Evolutionary conservation across 92 coral and sea anemone genomes (phyloP).

Genomic region (Umimayanthus chanpuru): DNA sequence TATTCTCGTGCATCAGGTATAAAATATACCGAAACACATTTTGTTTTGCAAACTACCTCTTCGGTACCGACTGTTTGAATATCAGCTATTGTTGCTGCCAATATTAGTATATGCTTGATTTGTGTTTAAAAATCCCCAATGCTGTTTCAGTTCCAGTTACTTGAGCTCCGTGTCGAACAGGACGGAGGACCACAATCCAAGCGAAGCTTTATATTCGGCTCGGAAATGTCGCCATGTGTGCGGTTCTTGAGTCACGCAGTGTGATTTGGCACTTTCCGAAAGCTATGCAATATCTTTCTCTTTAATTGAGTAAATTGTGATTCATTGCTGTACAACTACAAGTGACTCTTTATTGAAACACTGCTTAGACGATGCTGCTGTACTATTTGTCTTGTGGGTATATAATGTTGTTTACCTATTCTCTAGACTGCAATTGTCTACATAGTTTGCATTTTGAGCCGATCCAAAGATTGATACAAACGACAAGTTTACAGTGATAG

Average conservation of each 20-base stretch:
- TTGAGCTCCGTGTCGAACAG: constrained; percentile 19
- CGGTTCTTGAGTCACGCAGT: constrained; percentile 16
- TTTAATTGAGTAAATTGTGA: background rate
- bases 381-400: background rate
- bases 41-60: background rate
- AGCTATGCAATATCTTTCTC: no score
- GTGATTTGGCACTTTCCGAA: constrained; percentile 11
- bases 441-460: background rate
- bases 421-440: background rate
- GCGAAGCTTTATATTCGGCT: constrained; percentile 14
- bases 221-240: constrained; percentile 14
- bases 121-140: constrained; percentile 2
- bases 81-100: background rate
- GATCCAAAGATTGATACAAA: no score
- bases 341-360: no score
- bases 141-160: constrained; percentile 38
- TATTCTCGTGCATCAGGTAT: constrained; percentile 22
- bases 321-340: background rate
- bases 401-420: background rate
- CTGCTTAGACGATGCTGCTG: background rate
- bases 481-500: no score
- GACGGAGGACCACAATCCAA: constrained; percentile 15
- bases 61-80: background rate
- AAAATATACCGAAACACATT: constrained; percentile 16
- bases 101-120: background rate